These are phyloP conservation scores for Drosophila macrospina DNA, from an alignment of 2,888 invertebrate species.

Conservation along the genomic window DNA sequence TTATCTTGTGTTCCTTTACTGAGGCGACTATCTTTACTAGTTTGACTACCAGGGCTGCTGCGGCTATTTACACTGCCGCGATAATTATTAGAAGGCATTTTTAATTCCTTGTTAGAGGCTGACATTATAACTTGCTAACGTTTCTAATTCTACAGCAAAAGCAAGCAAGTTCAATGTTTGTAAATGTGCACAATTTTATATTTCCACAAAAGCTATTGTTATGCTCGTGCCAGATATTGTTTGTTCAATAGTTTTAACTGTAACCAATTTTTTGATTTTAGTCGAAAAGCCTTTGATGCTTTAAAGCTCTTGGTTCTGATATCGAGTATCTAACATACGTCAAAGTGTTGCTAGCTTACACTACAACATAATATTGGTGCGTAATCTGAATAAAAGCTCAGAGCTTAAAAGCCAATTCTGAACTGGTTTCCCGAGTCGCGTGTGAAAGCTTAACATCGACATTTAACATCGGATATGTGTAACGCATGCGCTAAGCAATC, in stretches of 20 bases:
- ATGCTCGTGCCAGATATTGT: constrained; percentile 25
- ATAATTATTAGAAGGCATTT: constrained; percentile 9
- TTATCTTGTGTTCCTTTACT: neutral
- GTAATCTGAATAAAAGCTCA: neutral
- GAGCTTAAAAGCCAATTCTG: constrained; percentile 1
- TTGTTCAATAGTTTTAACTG: constrained; percentile 45
- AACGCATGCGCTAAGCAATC: constrained; percentile 2
- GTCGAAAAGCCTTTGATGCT: constrained; percentile 13
- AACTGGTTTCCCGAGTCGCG: neutral
- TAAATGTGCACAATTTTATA: neutral
- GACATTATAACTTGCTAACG: constrained; percentile 9
- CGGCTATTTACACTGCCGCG: neutral
- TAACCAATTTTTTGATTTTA: constrained; percentile 1
- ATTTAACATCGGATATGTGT: neutral
- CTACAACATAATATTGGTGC: neutral
- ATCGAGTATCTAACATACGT: neutral
- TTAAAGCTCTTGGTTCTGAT: constrained; percentile 13
- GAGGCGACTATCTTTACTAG: constrained; percentile 3
- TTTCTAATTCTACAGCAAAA: neutral
- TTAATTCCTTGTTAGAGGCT: neutral
- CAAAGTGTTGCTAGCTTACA: neutral
- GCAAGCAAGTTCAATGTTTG: neutral
- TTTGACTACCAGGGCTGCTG: neutral
- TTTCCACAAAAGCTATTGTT: constrained; percentile 14
- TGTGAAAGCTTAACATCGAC: constrained; percentile 2